Evolutionary conservation across 2,888 invertebrate genomes (phyloP).

Genomic region (Acrobeloides nanus): DNA sequence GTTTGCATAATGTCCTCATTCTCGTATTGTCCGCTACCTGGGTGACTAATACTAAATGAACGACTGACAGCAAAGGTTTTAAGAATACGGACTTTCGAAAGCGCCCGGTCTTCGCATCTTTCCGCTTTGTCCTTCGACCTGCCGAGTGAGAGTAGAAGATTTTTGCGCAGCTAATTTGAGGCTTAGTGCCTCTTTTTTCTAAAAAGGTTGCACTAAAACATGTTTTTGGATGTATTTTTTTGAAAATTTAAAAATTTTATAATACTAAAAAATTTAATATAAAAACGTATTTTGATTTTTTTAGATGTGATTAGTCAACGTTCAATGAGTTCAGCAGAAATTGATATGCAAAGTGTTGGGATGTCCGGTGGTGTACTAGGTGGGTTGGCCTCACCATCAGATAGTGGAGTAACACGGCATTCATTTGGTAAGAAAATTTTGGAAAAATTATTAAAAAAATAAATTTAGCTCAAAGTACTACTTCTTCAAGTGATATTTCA

Average conservation of each 20-base stretch:
- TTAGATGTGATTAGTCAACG: conserved; percentile 45
- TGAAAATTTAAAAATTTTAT: conserved; percentile 7
- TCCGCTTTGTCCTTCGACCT: conserved; percentile 1
- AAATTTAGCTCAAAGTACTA: conserved; percentile 17
- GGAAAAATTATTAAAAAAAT: conserved; percentile 4
- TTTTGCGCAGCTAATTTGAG: neutral
- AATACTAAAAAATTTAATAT: conserved; percentile 7
- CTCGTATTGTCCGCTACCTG: no score
- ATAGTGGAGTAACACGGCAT: conserved; percentile 24
- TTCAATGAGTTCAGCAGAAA: conserved; percentile 36
- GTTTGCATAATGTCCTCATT: no score
- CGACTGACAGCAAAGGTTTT: no score
- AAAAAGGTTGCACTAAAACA: no score
- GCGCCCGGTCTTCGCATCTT: no score
- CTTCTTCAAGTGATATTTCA: conserved; percentile 19
- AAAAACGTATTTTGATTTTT: conserved; percentile 19
- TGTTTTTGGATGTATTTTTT: neutral
- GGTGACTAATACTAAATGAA: no score
- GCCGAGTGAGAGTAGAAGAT: neutral
- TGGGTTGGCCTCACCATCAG: no score
- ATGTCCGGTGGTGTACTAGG: conserved; percentile 2
- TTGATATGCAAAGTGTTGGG: conserved; percentile 19
- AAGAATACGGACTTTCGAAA: no score
- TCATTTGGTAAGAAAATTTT: conserved; percentile 17
- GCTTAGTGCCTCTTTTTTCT: neutral